Percentiles rank a stretch among this genome's conserved stretches.
Evolutionary conservation across 2,888 invertebrate species (phyloP).

Genomic region (Drosophila robusta): DNA sequence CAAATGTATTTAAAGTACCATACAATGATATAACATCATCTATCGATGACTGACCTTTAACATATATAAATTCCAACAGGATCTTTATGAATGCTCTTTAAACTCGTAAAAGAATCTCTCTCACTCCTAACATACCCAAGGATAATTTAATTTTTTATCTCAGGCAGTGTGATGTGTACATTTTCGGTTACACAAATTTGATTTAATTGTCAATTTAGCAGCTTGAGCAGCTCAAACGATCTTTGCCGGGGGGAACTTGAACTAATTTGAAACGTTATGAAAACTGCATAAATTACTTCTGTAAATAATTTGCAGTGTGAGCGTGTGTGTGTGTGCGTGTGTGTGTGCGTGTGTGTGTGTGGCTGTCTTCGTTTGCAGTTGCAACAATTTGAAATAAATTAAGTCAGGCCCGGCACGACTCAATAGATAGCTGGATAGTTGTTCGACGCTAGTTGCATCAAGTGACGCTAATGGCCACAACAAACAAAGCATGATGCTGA

Average conservation of each 20-base stretch:
- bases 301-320: constrained; percentile 62
- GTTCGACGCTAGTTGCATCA: constrained; percentile 47
- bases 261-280: constrained; percentile 57
- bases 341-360: constrained; percentile 12
- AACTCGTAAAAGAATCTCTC: too few species aligned
- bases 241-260: constrained; percentile 22
- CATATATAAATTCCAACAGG: too few species aligned
- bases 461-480: constrained; percentile 79
- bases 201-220: constrained; percentile 23
- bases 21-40: too few species aligned
- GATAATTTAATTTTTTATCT: neutral
- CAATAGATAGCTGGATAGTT: constrained; percentile 31
- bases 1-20: too few species aligned
- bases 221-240: neutral
- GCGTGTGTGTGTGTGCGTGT: constrained; percentile 2
- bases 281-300: constrained; percentile 71
- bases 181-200: constrained; percentile 10
- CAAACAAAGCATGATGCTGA: constrained; percentile 74
- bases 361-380: constrained; percentile 31
- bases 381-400: constrained; percentile 80
- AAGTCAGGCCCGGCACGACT: constrained; percentile 56
- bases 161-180: neutral
- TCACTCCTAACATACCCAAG: too few species aligned
- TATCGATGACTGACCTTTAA: too few species aligned
- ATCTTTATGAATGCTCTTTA: too few species aligned